phyloP scores from a whole-genome alignment of 30 jellyfish, hydroid and myxozoan species.

The Pseudorhiza aurosa region DNA sequence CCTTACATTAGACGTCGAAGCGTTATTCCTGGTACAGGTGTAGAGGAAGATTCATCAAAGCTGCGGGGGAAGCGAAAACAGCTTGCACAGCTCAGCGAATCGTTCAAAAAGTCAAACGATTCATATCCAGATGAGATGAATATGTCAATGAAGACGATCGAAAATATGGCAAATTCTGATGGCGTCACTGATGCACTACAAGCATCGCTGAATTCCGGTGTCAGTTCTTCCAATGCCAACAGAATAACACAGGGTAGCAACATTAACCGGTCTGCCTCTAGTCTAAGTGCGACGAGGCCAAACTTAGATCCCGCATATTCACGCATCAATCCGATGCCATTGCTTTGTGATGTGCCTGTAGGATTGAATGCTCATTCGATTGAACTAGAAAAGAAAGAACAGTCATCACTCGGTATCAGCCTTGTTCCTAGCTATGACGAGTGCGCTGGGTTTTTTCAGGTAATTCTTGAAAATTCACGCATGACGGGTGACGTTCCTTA shows the following conservation, averaged over 20 bases:
- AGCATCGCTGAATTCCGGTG: conserved; percentile 13
- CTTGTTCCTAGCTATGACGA: conserved; percentile 79
- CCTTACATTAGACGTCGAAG: conserved; percentile 91
- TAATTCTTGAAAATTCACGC: too few relatives aligned
- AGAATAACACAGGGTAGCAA: background rate
- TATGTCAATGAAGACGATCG: conserved; percentile 34
- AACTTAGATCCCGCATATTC: conserved; percentile 18
- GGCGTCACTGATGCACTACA: conserved; percentile 21
- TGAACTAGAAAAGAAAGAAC: conserved; percentile 56
- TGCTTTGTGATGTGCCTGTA: conserved; percentile 83
- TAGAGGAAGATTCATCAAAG: conserved; percentile 32
- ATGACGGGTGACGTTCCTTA: too few relatives aligned
- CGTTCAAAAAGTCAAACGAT: conserved; percentile 49
- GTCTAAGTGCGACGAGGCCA: conserved; percentile 4
- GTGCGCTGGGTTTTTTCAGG: conserved; percentile 86
- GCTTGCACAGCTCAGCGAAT: conserved; percentile 54
- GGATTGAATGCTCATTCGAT: conserved; percentile 78
- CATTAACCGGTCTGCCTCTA: conserved; percentile 39
- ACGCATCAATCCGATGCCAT: conserved; percentile 66
- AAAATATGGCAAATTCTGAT: conserved; percentile 37
- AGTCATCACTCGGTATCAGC: conserved; percentile 83
- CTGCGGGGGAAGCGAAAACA: conserved; percentile 10
- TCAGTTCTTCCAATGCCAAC: background rate
- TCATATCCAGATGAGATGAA: conserved; percentile 69
- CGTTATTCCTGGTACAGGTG: conserved; percentile 70